A percentile compares a stretch with the other conserved stretches of the same genome.
Conservation (phyloP, 2,797 vertebrate genomes). For the Rhabdomys pumilio region DNA sequence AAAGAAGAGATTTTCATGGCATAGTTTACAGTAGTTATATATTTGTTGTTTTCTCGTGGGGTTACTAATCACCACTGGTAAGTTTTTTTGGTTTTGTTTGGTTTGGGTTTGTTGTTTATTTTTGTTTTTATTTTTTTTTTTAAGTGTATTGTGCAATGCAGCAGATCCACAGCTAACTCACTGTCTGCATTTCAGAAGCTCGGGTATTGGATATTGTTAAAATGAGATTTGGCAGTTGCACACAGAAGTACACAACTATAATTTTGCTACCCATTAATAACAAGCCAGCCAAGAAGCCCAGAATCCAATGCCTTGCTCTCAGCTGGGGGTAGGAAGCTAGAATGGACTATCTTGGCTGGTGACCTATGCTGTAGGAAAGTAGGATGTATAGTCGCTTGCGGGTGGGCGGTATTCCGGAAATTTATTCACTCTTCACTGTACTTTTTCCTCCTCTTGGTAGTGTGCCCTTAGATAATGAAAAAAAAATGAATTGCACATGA, state of each 20-base stretch:
- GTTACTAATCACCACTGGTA: slow-evolving; percentile 82
- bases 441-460: not conserved
- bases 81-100: not conserved
- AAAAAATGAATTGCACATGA: slow-evolving; percentile 58
- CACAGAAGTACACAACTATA: slow-evolving; percentile 83
- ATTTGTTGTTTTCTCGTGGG: slow-evolving; percentile 83
- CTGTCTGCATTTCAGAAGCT: slow-evolving; percentile 83
- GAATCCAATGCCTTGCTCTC: slow-evolving; percentile 83
- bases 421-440: slow-evolving; percentile 54
- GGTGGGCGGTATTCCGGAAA: slow-evolving; percentile 77
- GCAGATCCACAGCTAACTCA: slow-evolving; percentile 79
- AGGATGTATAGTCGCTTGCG: slow-evolving; percentile 36
- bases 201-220: slow-evolving; percentile 85
- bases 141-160: slow-evolving; percentile 81
- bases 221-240: slow-evolving; percentile 87
- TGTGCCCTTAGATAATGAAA: slow-evolving; percentile 67
- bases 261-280: slow-evolving; percentile 89
- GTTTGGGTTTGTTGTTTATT: too few relatives aligned
- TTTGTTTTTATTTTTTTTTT: slow-evolving; percentile 82
- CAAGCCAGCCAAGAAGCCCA: slow-evolving; percentile 85
- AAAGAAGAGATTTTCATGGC: not conserved
- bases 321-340: slow-evolving; percentile 79
- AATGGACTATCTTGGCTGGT: slow-evolving; percentile 77
- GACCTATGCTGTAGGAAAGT: slow-evolving; percentile 77
- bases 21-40: slow-evolving; percentile 72